Evolutionary conservation across 2,797 vertebrate genomes (phyloP), one percentile per base, ranked within the genome.

Genomic region (Sebastes baramenuke): DNA sequence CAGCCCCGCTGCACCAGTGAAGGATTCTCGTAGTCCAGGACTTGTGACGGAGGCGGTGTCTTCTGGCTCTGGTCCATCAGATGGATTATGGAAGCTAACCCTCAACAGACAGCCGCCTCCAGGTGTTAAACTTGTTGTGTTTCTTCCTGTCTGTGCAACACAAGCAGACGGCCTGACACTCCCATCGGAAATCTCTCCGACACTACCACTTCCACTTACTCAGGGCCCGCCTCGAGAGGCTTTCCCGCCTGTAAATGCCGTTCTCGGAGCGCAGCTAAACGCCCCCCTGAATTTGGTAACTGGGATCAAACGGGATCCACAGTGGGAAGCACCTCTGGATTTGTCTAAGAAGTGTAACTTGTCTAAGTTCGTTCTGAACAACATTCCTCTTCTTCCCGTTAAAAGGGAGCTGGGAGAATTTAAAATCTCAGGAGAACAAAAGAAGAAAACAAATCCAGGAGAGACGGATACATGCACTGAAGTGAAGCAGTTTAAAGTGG

Each of bases 91-190:
- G 92, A 93, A 88, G n/a, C 56, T 96, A 6, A 89, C 90, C 8
- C 83, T 96, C 1, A 79, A 96, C 73, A 90, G 93, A 79, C 68
- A 84, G 7, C 89, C 92, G 0, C 88, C 92, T 69, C 90, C 93
- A 18, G 92, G 90, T 4, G 38, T 90, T 4, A 90, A 94, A 3
- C 82, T 96, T 3, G 89, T 96, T 1, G 72, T 96, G 75, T 82
- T 95, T 67, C 62, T 96, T 65, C 95, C 95, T 0, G 81, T 92
- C 25, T 70, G 86, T 52, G 54, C 86, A 11, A 18, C 80, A 5
- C 78, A 85, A 69, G 67, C 14, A 9, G 30, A 62, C 0, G 62
- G 67, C 64, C 58, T 81, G 5, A 25, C 89, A 1, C 29, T 83
- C 61, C 32, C 88, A 1, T 24, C 89, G 14, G 25, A 64, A 7